Conservation (phyloP, 2,113 vertebrate species). For the Odontophorus gujanensis region DNA sequence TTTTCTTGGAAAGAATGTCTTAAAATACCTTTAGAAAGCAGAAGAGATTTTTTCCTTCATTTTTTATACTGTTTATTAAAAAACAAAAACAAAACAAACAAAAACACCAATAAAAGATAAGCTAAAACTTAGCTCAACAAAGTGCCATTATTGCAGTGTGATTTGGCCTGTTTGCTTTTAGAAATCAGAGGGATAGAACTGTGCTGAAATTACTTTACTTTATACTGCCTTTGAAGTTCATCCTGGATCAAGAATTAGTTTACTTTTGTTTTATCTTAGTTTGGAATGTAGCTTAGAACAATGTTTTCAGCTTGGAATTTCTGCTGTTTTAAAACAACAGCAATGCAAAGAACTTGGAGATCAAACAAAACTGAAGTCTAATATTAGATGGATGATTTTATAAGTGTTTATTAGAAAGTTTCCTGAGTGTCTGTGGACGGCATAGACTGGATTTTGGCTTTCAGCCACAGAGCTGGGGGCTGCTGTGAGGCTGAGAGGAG, state of each 20-base stretch:
- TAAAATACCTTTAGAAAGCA: background rate
- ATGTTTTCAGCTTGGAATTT: background rate
- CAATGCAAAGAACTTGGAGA: fast-evolving
- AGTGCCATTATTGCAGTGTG: background rate
- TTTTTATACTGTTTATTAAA: background rate
- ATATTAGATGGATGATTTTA: background rate
- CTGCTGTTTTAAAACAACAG: background rate
- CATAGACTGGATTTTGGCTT: background rate
- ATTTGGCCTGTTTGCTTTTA: background rate
- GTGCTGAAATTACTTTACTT: background rate
- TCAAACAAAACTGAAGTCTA: background rate
- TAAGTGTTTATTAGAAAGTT: background rate
- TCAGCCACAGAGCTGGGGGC: background rate
- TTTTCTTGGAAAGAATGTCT: background rate
- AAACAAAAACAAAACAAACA: background rate
- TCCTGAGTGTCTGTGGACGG: background rate
- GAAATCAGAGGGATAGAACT: background rate
- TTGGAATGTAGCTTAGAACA: background rate
- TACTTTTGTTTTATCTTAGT: background rate
- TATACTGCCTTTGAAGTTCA: background rate
- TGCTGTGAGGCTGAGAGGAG: background rate
- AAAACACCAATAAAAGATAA: background rate
- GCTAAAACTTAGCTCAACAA: background rate
- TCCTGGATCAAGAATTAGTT: background rate
- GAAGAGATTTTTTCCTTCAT: background rate